Percentiles rank a stretch among this genome's conserved stretches.
phyloP scores from a whole-genome alignment of 2,888 invertebrate species.

The Sinodicranocentrus sp. region DNA sequence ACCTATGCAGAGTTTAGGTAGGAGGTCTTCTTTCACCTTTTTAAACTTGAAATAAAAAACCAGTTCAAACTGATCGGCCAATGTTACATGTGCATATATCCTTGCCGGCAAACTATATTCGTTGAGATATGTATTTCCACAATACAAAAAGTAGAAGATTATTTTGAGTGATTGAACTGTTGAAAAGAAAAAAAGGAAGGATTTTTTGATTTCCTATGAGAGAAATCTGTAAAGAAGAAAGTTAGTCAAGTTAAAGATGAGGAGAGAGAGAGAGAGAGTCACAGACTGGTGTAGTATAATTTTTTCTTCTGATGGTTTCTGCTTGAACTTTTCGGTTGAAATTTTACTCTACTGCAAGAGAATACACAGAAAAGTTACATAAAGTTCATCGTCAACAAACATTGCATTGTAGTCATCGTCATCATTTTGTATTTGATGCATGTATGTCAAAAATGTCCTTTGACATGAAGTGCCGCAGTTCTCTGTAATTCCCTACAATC shows the following conservation, averaged over 20 bases:
- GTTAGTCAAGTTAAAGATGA: slow-evolving; percentile 45
- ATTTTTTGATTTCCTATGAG: slow-evolving; percentile 67
- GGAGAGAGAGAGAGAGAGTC: neutral
- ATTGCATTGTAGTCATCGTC: slow-evolving; percentile 38
- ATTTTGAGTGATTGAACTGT: slow-evolving; percentile 64
- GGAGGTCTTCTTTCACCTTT: slow-evolving; percentile 2
- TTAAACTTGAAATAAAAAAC: slow-evolving; percentile 20
- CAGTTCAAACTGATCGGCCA: neutral
- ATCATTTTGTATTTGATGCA: slow-evolving; percentile 39
- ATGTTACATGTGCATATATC: slow-evolving; percentile 6
- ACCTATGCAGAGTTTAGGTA: no score
- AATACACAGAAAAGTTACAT: neutral
- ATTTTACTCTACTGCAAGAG: neutral
- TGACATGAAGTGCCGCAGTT: neutral
- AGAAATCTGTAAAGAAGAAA: slow-evolving; percentile 54
- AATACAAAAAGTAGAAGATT: slow-evolving; percentile 3
- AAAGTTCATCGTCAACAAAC: slow-evolving; percentile 19
- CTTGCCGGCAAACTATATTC: neutral
- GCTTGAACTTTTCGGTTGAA: neutral
- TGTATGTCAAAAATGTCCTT: neutral
- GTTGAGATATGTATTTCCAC: neutral
- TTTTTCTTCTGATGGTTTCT: neutral
- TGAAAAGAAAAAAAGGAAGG: slow-evolving; percentile 36
- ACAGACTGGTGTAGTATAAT: neutral
- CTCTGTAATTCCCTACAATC: neutral